Percentiles rank a stretch among this genome's conserved stretches.
phyloP scores from a whole-genome alignment of 2,888 invertebrate species.

The Amiota mariae region DNA sequence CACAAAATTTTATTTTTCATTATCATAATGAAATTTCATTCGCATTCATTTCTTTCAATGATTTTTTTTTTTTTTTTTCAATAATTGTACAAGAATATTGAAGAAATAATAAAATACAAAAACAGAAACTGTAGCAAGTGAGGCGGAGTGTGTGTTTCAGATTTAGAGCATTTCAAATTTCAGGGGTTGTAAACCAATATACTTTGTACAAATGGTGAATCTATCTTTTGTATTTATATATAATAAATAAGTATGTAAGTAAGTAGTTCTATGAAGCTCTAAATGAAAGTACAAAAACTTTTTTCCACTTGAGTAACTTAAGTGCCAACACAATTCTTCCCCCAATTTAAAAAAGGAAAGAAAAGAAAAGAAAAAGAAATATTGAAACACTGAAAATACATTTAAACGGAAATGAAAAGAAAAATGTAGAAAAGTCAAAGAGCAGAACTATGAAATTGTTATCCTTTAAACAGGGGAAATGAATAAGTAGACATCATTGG shows the following conservation, averaged over 20 bases:
- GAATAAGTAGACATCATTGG: no score
- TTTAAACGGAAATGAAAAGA: constrained; percentile 32
- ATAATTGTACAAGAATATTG: no score
- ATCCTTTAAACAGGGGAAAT: no score
- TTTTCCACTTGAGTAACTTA: constrained; percentile 69
- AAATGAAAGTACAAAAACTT: constrained; percentile 65
- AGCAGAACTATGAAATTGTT: no score
- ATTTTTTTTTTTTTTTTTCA: background rate
- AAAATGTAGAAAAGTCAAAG: background rate
- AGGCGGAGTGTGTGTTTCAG: no score
- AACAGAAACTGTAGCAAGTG: no score
- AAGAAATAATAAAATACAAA: no score
- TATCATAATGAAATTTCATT: constrained; percentile 72
- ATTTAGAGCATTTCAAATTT: no score
- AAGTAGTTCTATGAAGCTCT: constrained; percentile 3
- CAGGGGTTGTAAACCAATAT: no score
- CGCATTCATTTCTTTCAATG: background rate
- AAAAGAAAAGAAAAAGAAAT: constrained; percentile 38
- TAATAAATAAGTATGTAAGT: no score
- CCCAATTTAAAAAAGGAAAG: constrained; percentile 31
- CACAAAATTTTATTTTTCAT: constrained; percentile 57
- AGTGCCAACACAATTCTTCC: constrained; percentile 62
- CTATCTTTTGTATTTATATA: no score
- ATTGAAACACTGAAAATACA: constrained; percentile 30
- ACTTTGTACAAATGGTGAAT: no score